Conservation (phyloP, 1,140 invertebrate genomes). For the Neelides sp. region DNA sequence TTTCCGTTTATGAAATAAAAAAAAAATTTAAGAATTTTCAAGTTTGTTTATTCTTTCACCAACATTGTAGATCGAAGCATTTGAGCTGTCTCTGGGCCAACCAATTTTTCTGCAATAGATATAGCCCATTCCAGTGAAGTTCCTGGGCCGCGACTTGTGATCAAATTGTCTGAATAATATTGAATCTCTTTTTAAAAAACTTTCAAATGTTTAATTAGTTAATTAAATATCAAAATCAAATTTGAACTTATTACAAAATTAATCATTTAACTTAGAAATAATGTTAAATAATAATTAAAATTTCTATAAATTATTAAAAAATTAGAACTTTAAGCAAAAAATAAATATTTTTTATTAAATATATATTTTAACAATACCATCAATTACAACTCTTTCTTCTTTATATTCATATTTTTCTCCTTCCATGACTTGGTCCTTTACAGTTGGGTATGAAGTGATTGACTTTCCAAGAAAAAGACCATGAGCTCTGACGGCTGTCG, state of each 20-base stretch:
- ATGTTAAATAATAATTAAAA: too few species aligned
- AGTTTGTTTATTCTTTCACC: too few species aligned
- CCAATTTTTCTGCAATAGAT: conserved; percentile 62
- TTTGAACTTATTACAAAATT: not conserved
- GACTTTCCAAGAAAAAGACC: conserved; percentile 62
- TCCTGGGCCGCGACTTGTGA: conserved; percentile 85
- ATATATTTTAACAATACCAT: conserved; percentile 42
- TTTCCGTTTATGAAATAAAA: too few species aligned
- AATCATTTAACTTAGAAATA: too few species aligned
- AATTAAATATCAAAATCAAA: not conserved
- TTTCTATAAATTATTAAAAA: not conserved
- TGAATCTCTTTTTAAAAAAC: not conserved
- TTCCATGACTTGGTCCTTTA: conserved; percentile 56
- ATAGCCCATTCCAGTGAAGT: conserved; percentile 86
- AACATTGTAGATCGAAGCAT: too few species aligned
- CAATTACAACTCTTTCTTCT: conserved; percentile 55
- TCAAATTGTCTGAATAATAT: conserved; percentile 49
- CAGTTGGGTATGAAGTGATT: conserved; percentile 78
- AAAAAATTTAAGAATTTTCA: too few species aligned
- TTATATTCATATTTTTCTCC: conserved; percentile 51
- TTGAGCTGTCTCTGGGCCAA: too few species aligned
- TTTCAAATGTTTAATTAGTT: not conserved
- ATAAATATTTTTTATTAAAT: conserved; percentile 9
- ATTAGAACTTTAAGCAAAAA: not conserved
- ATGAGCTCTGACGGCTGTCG: conserved; percentile 72